Percentiles rank a stretch among this genome's conserved stretches.
These are phyloP conservation scores for Palloptera scutellata DNA, from an alignment of 2,888 invertebrate genomes.

Conservation along the genomic window DNA sequence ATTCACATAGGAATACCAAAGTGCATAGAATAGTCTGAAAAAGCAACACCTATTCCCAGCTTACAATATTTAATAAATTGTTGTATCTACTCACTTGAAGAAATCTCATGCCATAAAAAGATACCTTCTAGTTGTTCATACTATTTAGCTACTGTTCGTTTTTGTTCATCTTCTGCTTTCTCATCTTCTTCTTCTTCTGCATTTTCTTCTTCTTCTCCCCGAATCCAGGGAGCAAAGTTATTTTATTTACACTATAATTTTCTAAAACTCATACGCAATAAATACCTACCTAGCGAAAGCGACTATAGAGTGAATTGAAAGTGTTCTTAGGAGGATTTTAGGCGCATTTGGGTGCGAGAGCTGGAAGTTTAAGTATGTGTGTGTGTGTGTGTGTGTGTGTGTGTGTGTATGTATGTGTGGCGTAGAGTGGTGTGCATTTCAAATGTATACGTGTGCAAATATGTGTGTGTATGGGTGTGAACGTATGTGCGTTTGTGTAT, in stretches of 20 bases:
- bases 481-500: background rate
- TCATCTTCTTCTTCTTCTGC: too few relatives aligned
- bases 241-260: background rate
- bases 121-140: too few relatives aligned
- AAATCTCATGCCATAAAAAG: too few relatives aligned
- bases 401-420: background rate
- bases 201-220: too few relatives aligned
- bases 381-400: conserved; percentile 13
- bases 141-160: too few relatives aligned
- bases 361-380: conserved; percentile 13
- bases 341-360: conserved; percentile 42
- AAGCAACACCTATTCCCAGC: too few relatives aligned
- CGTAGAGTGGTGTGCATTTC: background rate
- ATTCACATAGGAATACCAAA: too few relatives aligned
- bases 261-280: conserved; percentile 1
- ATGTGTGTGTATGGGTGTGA: conserved; percentile 13
- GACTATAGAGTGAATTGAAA: conserved; percentile 48
- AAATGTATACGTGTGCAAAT: background rate
- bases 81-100: too few relatives aligned
- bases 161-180: too few relatives aligned
- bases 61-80: too few relatives aligned
- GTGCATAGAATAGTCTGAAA: too few relatives aligned
- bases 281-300: background rate
- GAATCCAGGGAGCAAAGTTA: background rate
- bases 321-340: conserved; percentile 59